Evolutionary conservation across 2,113 vertebrate species (phyloP).

Genomic region (Martes martes): DNA sequence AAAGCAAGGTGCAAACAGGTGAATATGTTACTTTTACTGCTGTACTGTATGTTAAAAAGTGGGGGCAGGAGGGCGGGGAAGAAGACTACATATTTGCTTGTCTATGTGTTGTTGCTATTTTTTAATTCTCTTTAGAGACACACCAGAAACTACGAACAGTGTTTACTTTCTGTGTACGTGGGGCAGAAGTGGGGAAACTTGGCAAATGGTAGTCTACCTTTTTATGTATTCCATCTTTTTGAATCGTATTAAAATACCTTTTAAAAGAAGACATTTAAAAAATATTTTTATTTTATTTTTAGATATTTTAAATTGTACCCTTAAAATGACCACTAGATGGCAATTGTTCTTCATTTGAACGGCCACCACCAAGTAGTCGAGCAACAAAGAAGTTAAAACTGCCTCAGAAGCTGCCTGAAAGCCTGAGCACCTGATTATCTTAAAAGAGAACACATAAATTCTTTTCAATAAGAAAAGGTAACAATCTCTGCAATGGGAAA

Average conservation of each 20-base stretch:
- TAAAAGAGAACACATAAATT: neutral
- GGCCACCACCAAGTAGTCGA: neutral
- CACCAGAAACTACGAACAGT: neutral
- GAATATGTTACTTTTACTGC: neutral
- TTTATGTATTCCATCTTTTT: neutral
- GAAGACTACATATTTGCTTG: neutral
- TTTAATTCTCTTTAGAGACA: neutral
- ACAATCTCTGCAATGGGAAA: neutral
- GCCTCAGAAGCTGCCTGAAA: neutral
- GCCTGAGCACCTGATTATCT: neutral
- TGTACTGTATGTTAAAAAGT: neutral
- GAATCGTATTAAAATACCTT: neutral
- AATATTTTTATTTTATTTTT: neutral
- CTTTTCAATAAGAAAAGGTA: neutral
- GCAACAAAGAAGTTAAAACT: neutral
- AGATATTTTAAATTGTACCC: neutral
- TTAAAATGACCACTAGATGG: conserved; percentile 54
- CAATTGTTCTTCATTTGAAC: neutral
- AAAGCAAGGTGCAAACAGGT: neutral
- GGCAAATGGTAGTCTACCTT: neutral
- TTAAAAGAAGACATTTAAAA: neutral
- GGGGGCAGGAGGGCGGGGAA: neutral
- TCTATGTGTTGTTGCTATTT: neutral
- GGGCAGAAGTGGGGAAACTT: neutral
- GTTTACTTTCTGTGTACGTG: neutral